phyloP scores from a whole-genome alignment of 2,113 vertebrate genomes.

The Phylloscopus trochiloides region DNA sequence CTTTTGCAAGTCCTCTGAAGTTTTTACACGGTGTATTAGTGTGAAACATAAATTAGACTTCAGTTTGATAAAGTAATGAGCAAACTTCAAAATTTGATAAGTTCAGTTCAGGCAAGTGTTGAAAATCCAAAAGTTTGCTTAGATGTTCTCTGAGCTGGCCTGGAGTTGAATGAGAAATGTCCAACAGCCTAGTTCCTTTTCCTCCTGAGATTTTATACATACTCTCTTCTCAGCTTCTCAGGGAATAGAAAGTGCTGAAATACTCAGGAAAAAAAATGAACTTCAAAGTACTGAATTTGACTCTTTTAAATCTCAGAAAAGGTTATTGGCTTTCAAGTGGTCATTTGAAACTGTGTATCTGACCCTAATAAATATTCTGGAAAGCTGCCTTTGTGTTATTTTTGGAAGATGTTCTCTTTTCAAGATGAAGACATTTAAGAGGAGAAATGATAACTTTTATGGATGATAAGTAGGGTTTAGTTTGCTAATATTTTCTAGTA shows the following conservation, averaged over 20 bases:
- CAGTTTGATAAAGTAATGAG: background rate
- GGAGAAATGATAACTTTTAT: background rate
- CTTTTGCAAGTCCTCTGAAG: background rate
- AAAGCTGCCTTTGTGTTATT: background rate
- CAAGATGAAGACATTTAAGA: background rate
- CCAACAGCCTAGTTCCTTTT: background rate
- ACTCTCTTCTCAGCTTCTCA: background rate
- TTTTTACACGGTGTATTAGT: background rate
- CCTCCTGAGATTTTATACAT: background rate
- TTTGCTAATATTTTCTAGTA: background rate
- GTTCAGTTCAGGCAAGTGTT: background rate
- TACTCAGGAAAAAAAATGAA: background rate
- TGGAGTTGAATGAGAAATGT: background rate
- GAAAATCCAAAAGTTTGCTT: background rate
- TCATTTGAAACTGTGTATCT: background rate
- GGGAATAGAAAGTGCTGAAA: background rate
- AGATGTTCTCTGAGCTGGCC: background rate
- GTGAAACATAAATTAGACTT: background rate
- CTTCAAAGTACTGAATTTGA: background rate
- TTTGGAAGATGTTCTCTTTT: background rate
- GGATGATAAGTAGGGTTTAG: background rate
- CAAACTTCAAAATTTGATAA: background rate
- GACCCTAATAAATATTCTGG: background rate
- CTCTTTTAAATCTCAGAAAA: background rate
- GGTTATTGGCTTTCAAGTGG: background rate